A percentile compares a stretch with the other conserved stretches of the same genome.
Conservation (phyloP, 2,113 vertebrate genomes). For the Dunckerocampus dactyliophorus region DNA sequence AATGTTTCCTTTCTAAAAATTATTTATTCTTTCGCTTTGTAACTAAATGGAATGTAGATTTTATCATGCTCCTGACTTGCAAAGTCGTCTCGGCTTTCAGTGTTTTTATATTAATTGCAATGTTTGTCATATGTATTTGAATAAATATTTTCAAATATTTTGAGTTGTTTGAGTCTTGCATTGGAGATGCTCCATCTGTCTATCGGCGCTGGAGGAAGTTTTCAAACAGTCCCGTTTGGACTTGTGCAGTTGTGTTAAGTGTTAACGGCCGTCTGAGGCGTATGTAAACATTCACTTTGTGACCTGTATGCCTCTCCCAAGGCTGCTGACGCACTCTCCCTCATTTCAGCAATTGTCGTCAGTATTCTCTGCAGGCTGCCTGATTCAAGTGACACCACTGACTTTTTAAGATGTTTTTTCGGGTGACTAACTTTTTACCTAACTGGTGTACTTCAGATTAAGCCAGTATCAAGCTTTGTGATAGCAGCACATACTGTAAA, state of each 20-base stretch:
- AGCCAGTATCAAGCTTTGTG: too few species aligned
- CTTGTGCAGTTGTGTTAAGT: conserved; percentile 20
- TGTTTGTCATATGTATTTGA: conserved; percentile 64
- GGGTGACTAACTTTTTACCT: too few species aligned
- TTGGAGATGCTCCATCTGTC: background rate
- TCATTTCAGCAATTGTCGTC: conserved; percentile 17
- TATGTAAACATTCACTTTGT: conserved; percentile 4
- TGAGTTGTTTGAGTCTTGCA: conserved; percentile 19
- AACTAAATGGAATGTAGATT: conserved; percentile 45
- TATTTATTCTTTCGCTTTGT: conserved; percentile 66
- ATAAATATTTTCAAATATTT: conserved; percentile 68
- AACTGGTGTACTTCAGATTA: too few species aligned
- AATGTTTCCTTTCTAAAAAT: conserved; percentile 13
- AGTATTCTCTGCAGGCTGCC: too few species aligned
- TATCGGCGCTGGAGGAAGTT: background rate
- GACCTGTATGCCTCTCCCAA: background rate
- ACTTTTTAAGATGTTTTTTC: too few species aligned
- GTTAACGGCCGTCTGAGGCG: conserved; percentile 12
- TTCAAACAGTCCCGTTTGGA: background rate
- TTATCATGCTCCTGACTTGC: conserved; percentile 47
- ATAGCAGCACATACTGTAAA: too few species aligned
- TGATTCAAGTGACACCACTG: too few species aligned
- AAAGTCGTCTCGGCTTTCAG: conserved; percentile 54
- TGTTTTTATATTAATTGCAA: conserved; percentile 46
- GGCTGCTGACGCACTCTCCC: conserved; percentile 27